Evolutionary conservation across 1,140 invertebrate species (phyloP).

Genomic region (Spodoptera litura): DNA sequence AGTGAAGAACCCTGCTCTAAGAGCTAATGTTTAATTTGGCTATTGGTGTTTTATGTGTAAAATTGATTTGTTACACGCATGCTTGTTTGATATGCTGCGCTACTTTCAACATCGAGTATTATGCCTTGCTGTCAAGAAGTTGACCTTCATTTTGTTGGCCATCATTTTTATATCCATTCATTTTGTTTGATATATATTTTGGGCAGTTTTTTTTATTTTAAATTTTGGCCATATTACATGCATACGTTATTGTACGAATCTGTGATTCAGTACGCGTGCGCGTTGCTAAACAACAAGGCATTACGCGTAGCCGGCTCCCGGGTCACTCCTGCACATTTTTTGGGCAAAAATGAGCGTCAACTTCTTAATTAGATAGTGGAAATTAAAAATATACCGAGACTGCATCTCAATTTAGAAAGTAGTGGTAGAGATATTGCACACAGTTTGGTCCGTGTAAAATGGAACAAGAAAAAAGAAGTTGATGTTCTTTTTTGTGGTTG

Average conservation of each 20-base stretch:
- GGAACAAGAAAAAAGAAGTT: conserved; percentile 92
- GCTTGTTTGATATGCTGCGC: conserved; percentile 84
- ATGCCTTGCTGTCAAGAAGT: conserved; percentile 94
- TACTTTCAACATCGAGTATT: conserved; percentile 84
- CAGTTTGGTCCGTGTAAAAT: conserved; percentile 76
- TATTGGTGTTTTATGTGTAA: conserved; percentile 56
- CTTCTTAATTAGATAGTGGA: conserved; percentile 91
- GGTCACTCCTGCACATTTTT: conserved; percentile 85
- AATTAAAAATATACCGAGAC: conserved; percentile 77
- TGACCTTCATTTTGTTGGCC: conserved; percentile 96
- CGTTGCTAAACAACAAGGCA: conserved; percentile 82
- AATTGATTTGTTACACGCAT: conserved; percentile 77
- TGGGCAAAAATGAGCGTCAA: conserved; percentile 98
- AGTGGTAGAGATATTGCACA: conserved; percentile 83
- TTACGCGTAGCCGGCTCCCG: conserved; percentile 81
- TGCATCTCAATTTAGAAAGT: conserved; percentile 85
- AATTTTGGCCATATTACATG: conserved; percentile 81
- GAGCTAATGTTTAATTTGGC: conserved; percentile 23
- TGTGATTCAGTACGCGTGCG: conserved; percentile 75
- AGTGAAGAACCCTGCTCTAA: background rate
- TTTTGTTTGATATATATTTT: conserved; percentile 84
- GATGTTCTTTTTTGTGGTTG: conserved; percentile 97
- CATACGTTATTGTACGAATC: conserved; percentile 75
- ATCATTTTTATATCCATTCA: conserved; percentile 88
- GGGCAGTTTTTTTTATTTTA: conserved; percentile 77